Percentiles rank a stretch among this genome's conserved stretches.
These are phyloP conservation scores for Heteropelma amictum DNA, from an alignment of 2,888 invertebrate genomes.

Conservation along the genomic window DNA sequence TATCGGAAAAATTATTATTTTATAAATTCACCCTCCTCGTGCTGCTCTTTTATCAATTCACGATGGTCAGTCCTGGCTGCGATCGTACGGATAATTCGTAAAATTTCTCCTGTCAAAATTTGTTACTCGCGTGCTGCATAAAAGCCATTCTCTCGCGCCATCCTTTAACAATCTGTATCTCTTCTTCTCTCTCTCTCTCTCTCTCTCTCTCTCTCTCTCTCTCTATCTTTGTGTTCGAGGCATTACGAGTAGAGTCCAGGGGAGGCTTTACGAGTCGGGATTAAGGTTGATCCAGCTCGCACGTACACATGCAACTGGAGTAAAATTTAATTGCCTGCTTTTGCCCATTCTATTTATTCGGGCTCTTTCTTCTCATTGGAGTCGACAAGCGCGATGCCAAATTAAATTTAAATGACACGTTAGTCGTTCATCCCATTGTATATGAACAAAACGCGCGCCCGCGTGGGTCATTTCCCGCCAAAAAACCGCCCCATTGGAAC, in stretches of 20 bases:
- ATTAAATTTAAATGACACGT: conserved; percentile 64
- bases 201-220: not conserved
- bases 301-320: conserved; percentile 41
- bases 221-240: not conserved
- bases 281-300: conserved; percentile 44
- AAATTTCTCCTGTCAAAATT: too few relatives aligned
- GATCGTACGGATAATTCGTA: too few relatives aligned
- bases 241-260: conserved; percentile 3
- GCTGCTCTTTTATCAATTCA: too few relatives aligned
- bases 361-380: conserved; percentile 16
- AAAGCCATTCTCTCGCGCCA: too few relatives aligned
- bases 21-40: too few relatives aligned
- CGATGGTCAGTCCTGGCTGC: too few relatives aligned
- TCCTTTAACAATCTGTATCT: not conserved
- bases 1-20: too few relatives aligned
- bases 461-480: not conserved
- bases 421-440: conserved; percentile 57
- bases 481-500: not conserved
- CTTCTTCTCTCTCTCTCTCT: not conserved
- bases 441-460: conserved; percentile 12
- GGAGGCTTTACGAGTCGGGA: conserved; percentile 48
- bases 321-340: conserved; percentile 44
- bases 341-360: not conserved
- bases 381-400: conserved; percentile 35
- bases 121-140: too few relatives aligned